phyloP scores from a whole-genome alignment of 2,888 invertebrate genomes.

The Lottia scabra region DNA sequence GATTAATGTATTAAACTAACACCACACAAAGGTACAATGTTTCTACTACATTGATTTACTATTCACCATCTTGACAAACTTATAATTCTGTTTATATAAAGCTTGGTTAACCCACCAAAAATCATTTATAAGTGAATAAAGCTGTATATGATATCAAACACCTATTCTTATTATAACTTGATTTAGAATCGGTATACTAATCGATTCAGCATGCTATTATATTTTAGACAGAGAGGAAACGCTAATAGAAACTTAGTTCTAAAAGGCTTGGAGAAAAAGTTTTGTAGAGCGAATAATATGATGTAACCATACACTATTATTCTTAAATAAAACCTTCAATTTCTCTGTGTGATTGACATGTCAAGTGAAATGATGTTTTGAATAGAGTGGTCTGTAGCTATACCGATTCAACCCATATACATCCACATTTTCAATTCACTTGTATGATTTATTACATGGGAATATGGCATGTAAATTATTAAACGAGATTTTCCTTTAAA shows the following conservation, averaged over 20 bases:
- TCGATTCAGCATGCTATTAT: neutral
- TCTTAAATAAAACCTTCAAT: neutral
- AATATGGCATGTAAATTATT: too few species aligned
- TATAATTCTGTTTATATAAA: too few species aligned
- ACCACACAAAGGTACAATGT: neutral
- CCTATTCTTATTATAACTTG: too few species aligned
- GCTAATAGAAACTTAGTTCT: neutral
- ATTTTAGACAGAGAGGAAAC: neutral
- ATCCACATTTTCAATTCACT: too few species aligned
- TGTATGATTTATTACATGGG: too few species aligned
- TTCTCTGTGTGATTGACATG: constrained; percentile 1
- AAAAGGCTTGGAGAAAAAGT: neutral
- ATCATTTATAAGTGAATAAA: too few species aligned
- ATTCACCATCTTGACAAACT: neutral
- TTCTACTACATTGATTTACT: neutral
- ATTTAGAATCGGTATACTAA: neutral
- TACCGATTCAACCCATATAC: too few species aligned
- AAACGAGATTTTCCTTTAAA: too few species aligned
- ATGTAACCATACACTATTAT: constrained; percentile 6
- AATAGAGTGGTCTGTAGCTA: neutral
- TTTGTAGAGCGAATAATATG: constrained; percentile 3
- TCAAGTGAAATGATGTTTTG: constrained; percentile 1
- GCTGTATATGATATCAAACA: too few species aligned
- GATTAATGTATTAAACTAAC: neutral
- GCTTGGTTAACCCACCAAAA: too few species aligned